Conservation (phyloP, 2,797 vertebrate genomes). For the Leontocebus nigricollis region DNA sequence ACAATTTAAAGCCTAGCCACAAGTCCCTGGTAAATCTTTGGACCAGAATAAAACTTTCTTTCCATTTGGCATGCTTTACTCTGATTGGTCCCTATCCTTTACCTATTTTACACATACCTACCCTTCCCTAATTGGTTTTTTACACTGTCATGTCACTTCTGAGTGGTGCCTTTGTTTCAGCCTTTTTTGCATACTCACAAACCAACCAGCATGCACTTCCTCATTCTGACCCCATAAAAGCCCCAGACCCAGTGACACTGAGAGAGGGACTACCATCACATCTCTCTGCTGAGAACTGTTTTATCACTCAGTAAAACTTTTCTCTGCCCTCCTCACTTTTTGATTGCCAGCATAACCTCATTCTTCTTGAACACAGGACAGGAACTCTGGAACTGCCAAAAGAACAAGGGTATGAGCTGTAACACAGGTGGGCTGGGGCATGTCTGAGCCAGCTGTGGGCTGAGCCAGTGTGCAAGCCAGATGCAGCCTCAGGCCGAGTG, state of each 20-base stretch:
- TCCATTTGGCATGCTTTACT: neutral
- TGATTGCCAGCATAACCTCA: neutral
- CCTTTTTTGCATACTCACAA: neutral
- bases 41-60: neutral
- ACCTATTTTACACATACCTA: neutral
- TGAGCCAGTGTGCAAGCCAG: neutral
- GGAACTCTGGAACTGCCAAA: neutral
- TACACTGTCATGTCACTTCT: neutral
- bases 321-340: neutral
- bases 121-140: neutral
- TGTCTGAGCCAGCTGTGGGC: neutral
- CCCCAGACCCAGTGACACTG: neutral
- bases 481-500: neutral
- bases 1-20: neutral
- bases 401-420: neutral
- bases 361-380: neutral
- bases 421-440: neutral
- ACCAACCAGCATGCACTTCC: neutral
- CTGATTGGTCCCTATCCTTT: neutral
- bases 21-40: neutral
- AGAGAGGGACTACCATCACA: neutral
- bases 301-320: neutral
- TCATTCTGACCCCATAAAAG: neutral
- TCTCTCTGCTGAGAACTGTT: neutral
- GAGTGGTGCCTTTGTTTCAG: neutral